phyloP scores from a whole-genome alignment of 2,797 vertebrate genomes.

The Lepilemur ruficaudatus region DNA sequence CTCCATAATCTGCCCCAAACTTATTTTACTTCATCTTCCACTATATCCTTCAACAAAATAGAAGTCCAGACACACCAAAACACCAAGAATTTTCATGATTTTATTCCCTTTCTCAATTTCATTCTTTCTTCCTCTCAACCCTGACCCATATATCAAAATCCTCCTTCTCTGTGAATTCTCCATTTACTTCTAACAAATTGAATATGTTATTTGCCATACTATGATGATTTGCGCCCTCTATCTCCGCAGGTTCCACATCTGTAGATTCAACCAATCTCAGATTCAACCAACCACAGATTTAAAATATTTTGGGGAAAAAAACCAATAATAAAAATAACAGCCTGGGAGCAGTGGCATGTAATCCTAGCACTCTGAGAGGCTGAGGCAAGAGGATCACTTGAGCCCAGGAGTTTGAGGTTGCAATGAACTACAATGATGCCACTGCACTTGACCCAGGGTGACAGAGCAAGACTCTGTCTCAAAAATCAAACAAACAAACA shows the following conservation, averaged over 20 bases:
- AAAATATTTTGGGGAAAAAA: background rate
- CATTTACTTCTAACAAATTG: background rate
- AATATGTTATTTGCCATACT: background rate
- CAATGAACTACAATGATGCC: background rate
- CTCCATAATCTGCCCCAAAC: background rate
- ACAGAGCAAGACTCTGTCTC: background rate
- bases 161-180: background rate
- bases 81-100: background rate
- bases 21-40: background rate
- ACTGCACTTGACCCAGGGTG: background rate
- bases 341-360: fast-evolving
- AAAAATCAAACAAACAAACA: background rate
- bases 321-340: background rate
- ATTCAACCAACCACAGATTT: background rate
- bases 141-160: background rate
- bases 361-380: background rate
- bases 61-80: background rate
- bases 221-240: background rate
- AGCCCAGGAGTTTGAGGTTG: background rate
- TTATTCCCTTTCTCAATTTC: background rate
- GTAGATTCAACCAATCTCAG: background rate
- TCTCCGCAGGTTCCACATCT: background rate
- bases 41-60: background rate
- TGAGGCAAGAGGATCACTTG: background rate
- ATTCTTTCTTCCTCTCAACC: background rate